Evolutionary conservation across 1,140 invertebrate species (phyloP).

Genomic region (Coptotermes formosanus): DNA sequence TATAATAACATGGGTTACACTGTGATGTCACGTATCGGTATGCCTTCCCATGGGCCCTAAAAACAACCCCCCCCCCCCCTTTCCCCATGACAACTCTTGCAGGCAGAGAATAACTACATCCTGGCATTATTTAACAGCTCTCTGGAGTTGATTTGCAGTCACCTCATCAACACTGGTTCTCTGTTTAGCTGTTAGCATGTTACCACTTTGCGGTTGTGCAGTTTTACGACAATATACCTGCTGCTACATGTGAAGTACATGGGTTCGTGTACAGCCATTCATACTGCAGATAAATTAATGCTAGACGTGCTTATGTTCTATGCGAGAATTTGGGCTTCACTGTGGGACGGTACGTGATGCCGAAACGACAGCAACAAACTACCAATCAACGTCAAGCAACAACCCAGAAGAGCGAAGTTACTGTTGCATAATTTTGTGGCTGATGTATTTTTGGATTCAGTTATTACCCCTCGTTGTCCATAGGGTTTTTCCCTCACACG

Average conservation of each 20-base stretch:
- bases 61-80: no score
- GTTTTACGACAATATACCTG: background rate
- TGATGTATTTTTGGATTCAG: no score
- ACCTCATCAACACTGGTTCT: background rate
- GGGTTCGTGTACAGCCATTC: background rate
- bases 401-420: no score
- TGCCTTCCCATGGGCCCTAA: background rate
- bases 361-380: no score
- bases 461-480: no score
- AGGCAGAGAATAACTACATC: background rate
- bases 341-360: no score
- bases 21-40: background rate
- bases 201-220: background rate
- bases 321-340: no score
- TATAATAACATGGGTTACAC: background rate
- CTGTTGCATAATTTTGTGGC: no score
- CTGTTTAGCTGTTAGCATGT: background rate
- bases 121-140: background rate
- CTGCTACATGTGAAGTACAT: background rate
- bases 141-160: background rate
- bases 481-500: no score
- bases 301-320: no score
- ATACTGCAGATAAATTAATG: background rate
- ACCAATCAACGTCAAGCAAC: no score
- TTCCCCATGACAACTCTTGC: background rate